Evolutionary conservation across 2,113 vertebrate genomes (phyloP).

Genomic region (Scatophagus argus): DNA sequence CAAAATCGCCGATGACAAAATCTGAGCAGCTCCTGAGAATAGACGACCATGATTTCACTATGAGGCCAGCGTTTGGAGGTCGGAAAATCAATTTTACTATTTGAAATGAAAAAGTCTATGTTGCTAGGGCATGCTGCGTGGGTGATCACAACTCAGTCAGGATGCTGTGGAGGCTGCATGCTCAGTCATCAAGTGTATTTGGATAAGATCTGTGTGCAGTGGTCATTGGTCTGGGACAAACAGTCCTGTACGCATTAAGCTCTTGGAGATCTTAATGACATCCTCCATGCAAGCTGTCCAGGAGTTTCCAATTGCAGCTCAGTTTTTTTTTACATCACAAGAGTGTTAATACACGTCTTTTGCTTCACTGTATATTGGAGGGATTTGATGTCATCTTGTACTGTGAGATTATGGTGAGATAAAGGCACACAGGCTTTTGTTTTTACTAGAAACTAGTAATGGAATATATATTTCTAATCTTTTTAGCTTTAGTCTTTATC

Average conservation of each 20-base stretch:
- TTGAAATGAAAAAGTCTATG: no score
- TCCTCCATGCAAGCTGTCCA: constrained; percentile 36
- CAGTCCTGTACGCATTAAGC: constrained; percentile 45
- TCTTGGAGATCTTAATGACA: constrained; percentile 42
- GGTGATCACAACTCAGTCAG: not conserved
- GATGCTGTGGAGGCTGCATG: not conserved
- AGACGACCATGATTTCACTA: constrained; percentile 98
- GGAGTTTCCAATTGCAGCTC: constrained; percentile 39
- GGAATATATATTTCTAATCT: constrained; percentile 25
- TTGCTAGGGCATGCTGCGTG: not conserved
- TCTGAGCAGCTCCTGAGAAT: constrained; percentile 97
- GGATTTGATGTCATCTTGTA: constrained; percentile 52
- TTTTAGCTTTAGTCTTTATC: constrained; percentile 29
- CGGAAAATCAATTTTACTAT: constrained; percentile 36
- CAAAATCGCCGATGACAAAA: constrained; percentile 93
- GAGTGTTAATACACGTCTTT: constrained; percentile 48
- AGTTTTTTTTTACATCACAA: constrained; percentile 32
- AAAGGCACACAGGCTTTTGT: constrained; percentile 62
- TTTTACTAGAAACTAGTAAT: constrained; percentile 32
- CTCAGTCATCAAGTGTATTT: constrained; percentile 27
- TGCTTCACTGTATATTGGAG: constrained; percentile 42
- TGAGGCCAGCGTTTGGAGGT: constrained; percentile 99
- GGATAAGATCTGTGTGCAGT: constrained; percentile 14
- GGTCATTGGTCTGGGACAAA: constrained; percentile 4
- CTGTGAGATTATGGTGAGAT: constrained; percentile 61